These are phyloP conservation scores for Florisuga fusca DNA, from an alignment of 2,797 vertebrate genomes.

Conservation along the genomic window DNA sequence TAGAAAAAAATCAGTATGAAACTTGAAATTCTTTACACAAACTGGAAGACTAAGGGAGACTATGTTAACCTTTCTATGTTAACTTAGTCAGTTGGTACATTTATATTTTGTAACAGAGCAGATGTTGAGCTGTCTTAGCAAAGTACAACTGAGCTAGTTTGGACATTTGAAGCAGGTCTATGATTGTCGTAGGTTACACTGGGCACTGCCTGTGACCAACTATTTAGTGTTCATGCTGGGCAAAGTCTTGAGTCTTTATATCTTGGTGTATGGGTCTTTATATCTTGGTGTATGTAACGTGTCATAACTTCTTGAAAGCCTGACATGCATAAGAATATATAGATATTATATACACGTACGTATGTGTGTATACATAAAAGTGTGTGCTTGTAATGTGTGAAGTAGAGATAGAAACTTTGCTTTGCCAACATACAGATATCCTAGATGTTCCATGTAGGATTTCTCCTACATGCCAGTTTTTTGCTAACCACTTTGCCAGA, in stretches of 20 bases:
- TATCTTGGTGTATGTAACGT: not conserved
- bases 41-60: not conserved
- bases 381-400: not conserved
- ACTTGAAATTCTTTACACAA: not conserved
- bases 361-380: not conserved
- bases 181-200: not conserved
- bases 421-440: not conserved
- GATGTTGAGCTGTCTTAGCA: not conserved
- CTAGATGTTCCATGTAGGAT: not conserved
- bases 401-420: not conserved
- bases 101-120: not conserved
- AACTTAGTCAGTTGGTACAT: not conserved
- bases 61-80: not conserved
- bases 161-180: not conserved
- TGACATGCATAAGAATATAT: not conserved
- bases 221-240: not conserved
- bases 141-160: not conserved
- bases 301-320: not conserved
- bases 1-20: not conserved
- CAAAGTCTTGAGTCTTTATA: rapidly evolving
- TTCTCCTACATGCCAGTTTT: not conserved
- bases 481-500: not conserved
- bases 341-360: not conserved
- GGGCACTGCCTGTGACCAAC: not conserved
- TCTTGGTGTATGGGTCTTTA: rapidly evolving